Evolutionary conservation across 2,888 invertebrate genomes (phyloP).

Genomic region (Spicauda simplicius): DNA sequence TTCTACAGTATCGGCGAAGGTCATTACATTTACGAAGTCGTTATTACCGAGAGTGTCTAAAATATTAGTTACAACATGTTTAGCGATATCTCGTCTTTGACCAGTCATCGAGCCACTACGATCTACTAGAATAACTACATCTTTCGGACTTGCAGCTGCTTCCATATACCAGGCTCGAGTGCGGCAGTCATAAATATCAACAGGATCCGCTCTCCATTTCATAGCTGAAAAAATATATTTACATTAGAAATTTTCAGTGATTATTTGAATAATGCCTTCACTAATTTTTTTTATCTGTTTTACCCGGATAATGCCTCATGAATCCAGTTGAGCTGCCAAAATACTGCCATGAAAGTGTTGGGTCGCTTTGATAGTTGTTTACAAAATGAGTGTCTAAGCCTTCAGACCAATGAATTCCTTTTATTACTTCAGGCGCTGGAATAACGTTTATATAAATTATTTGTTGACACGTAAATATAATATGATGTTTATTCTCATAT

Average conservation of each 20-base stretch:
- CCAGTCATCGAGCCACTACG: conserved; percentile 97
- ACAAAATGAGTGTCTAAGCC: conserved; percentile 95
- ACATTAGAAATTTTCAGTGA: too few species aligned
- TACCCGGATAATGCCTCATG: conserved; percentile 98
- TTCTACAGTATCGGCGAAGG: conserved; percentile 93
- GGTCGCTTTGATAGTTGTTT: conserved; percentile 93
- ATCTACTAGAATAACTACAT: conserved; percentile 93
- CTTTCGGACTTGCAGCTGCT: conserved; percentile 98
- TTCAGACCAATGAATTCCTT: conserved; percentile 98
- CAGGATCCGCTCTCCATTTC: conserved; percentile 91
- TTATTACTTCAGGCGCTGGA: conserved; percentile 92
- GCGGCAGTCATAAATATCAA: conserved; percentile 98
- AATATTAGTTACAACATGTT: conserved; percentile 94
- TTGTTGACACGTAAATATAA: neutral
- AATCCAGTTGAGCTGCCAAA: conserved; percentile 99
- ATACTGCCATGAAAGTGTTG: conserved; percentile 98
- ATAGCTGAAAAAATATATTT: conserved; percentile 80
- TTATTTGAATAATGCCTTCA: too few species aligned
- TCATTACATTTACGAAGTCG: conserved; percentile 98
- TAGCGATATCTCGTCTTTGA: conserved; percentile 94
- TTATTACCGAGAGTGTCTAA: conserved; percentile 98
- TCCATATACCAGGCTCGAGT: conserved; percentile 98
- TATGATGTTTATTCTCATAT: too few species aligned
- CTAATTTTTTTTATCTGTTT: conserved; percentile 32
- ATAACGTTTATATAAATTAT: conserved; percentile 22